Conservation (phyloP, 2,888 invertebrate species). For the Tipula vernalis region DNA sequence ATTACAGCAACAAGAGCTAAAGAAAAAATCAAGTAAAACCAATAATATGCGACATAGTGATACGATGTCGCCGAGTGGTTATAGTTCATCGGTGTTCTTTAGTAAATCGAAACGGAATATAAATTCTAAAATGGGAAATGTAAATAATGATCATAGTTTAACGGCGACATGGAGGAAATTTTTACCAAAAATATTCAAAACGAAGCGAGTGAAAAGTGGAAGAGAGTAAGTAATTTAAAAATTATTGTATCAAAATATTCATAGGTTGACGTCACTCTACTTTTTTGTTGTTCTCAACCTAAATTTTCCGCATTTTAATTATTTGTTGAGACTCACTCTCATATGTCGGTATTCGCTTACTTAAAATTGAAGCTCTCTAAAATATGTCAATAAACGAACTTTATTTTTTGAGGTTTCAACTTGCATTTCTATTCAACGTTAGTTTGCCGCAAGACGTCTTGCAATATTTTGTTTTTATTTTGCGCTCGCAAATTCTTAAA, state of each 20-base stretch:
- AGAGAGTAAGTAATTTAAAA: background rate
- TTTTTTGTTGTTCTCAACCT: too few relatives aligned
- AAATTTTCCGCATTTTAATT: too few relatives aligned
- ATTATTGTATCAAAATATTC: background rate
- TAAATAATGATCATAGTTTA: background rate
- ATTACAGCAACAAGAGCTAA: background rate
- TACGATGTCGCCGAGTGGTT: background rate
- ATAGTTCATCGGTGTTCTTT: background rate
- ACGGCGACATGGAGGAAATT: background rate
- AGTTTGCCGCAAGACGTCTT: too few relatives aligned
- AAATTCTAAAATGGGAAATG: background rate
- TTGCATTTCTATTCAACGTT: too few relatives aligned
- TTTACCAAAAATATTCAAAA: background rate
- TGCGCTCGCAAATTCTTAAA: too few relatives aligned
- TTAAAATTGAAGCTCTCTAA: too few relatives aligned
- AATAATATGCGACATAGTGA: background rate
- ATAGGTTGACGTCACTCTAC: too few relatives aligned
- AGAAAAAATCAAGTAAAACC: background rate
- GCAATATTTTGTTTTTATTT: too few relatives aligned
- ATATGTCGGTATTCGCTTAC: too few relatives aligned
- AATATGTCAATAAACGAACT: too few relatives aligned
- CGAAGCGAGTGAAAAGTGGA: background rate
- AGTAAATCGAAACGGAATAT: background rate
- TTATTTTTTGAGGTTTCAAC: too few relatives aligned
- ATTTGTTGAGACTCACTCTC: too few relatives aligned